phyloP scores from a whole-genome alignment of 2,797 vertebrate genomes.

The Antennarius maculatus region DNA sequence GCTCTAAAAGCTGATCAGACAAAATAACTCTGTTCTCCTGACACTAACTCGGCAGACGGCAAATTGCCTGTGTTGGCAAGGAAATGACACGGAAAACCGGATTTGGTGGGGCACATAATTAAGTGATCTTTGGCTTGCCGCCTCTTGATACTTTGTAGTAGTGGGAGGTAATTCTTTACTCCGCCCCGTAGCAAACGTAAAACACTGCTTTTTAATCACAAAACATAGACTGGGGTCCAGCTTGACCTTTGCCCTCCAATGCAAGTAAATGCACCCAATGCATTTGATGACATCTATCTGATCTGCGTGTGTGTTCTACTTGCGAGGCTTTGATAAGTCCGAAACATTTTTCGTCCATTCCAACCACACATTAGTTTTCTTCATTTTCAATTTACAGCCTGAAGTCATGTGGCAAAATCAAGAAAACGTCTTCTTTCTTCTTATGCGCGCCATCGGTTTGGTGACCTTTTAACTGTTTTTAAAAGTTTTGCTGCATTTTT shows the following conservation, averaged over 20 bases:
- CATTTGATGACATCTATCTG: neutral
- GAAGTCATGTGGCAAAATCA: no score
- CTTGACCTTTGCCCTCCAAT: conserved; percentile 19
- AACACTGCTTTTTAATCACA: conserved; percentile 1
- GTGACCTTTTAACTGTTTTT: no score
- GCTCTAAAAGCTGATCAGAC: conserved; percentile 21
- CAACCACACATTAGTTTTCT: no score
- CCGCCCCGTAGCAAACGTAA: conserved; percentile 5
- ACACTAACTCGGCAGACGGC: conserved; percentile 1
- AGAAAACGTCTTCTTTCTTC: no score
- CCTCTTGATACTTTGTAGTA: neutral
- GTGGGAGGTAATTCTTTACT: conserved; percentile 11
- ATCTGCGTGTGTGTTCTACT: neutral
- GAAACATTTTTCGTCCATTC: no score
- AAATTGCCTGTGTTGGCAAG: conserved; percentile 14
- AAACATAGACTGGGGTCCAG: neutral
- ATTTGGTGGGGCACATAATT: conserved; percentile 21
- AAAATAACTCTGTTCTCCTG: conserved; percentile 16
- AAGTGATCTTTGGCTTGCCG: conserved; percentile 7
- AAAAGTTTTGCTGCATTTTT: neutral
- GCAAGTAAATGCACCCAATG: neutral
- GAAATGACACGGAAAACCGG: conserved; percentile 13
- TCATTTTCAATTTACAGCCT: no score
- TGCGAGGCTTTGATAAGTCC: no score
- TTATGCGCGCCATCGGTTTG: no score